Evolutionary conservation across 2,797 vertebrate genomes (phyloP), one percentile per base, ranked within the genome.

Genomic region (Propithecus deckenii): DNA sequence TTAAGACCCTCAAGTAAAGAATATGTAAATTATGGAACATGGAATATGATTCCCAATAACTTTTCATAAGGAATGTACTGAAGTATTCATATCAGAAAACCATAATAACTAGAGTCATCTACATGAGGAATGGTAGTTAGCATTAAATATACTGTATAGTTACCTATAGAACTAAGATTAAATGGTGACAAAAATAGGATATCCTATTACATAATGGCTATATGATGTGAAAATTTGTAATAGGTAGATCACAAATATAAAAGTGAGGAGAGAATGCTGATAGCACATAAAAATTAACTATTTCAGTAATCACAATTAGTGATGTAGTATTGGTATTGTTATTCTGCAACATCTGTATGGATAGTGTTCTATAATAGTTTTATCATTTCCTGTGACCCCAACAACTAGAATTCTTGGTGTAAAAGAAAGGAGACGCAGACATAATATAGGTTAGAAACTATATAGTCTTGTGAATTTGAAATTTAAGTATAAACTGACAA

Each of bases 141-240:
- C 23, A 61, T n/a, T 48, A 50, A 86, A 48, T 13, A 17, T 41
- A 3, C 28, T 28, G 25, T 28, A 30, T 46, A 30, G 48, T 79
- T 63, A 7, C 22, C n/a, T 13, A 63, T 2, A 80, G 7, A 67
- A 69, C 30, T 67, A 72, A 38, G 43, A 46, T 63, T 38, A 55
- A 18, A 65, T 55, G 18, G 6, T 30, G 2, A 1, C 35, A 65
- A 38, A 28, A 85, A 71, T 22, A 18, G 63, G 23, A 48, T 23
- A 3, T 57, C 11, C 7, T 1, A n/a, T 1, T 48, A 11, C 25
- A 3, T 23, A 11, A 0, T 30, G 15, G 28, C 8, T 67, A 17
- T 20, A 28, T 0, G 25, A 28, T 57, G 38, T 80, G 55, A 63
- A 61, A 61, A 15, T 38, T 3, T 4, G 55, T 57, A 57, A 57